Percentiles rank a stretch among this genome's conserved stretches.
Evolutionary conservation across 2,888 invertebrate species (phyloP).

Genomic region (Ichneumon xanthorius): DNA sequence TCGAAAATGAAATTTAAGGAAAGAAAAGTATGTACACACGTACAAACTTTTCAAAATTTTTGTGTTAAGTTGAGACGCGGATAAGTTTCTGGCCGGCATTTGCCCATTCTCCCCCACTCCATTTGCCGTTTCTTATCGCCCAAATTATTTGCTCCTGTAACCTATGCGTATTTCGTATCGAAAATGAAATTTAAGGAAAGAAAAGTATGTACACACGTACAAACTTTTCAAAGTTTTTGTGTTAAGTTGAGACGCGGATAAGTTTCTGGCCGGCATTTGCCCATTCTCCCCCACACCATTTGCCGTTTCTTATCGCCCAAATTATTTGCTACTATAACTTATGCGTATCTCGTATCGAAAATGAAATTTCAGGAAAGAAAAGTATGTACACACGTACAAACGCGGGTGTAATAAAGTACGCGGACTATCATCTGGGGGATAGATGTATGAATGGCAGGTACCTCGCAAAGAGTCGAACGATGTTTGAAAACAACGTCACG

Average conservation of each 20-base stretch:
- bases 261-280: too few relatives aligned
- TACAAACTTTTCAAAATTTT: not conserved
- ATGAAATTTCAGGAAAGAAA: not conserved
- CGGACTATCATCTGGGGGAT: conserved; percentile 44
- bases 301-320: too few relatives aligned
- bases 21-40: not conserved
- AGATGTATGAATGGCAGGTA: conserved; percentile 70
- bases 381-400: not conserved
- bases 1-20: not conserved
- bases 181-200: not conserved
- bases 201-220: not conserved
- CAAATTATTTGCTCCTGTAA: too few relatives aligned
- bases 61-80: not conserved
- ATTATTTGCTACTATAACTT: too few relatives aligned
- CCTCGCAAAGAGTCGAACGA: conserved; percentile 68
- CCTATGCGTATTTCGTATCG: not conserved
- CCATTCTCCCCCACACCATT: too few relatives aligned
- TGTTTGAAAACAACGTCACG: conserved; percentile 73
- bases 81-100: too few relatives aligned
- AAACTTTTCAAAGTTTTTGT: not conserved
- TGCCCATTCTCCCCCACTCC: too few relatives aligned
- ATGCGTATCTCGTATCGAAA: not conserved
- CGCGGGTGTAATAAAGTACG: conserved; percentile 47
- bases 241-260: not conserved
- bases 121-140: too few relatives aligned